Base-by-base conservation (phyloP, 2,113 vertebrate genomes). In the Dicentrarchus labrax region DNA sequence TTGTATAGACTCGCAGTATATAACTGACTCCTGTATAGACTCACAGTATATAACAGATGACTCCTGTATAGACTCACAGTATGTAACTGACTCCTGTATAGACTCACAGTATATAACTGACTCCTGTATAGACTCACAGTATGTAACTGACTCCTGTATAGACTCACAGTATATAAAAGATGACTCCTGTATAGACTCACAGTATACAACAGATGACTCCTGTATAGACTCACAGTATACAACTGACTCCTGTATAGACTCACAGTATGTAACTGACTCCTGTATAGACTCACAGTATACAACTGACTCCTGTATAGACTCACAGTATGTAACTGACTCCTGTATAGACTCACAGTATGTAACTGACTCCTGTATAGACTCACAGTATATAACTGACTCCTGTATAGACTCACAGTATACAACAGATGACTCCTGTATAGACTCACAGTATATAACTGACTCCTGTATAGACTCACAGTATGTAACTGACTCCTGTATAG, bases 31-130 rank as follows among this genome's bases (percentile, higher is more conserved):
- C n/a, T 2, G 30, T 30, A 30, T 30, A 5, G 30, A 97, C 98
- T 98, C 92, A 99, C 98, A 99, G 95, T 73, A 99, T 99, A 70
- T 99, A 99, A 92, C 98, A 99, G 96, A 99, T 99, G 86, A 99
- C 98, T 64, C 98, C 98, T 64, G n/a, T n/a, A n/a, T 30, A 3
- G 30, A 30, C 30, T 30, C 30, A 30, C 30, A 30, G 30, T 30
- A 30, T 30, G 3, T 17, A 19, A 5, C 5, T 1, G 61, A 17
- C 54, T n/a, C n/a, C n/a, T 2, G 30, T 30, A 30, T 30, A 5
- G 30, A 97, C 98, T 98, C 92, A 99, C 98, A 99, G 95, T 73
- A 99, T 99, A 70, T 99, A 99, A 92, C 98, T 99, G 86, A 99
- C 98, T 64, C 98, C 98, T 64, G n/a, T n/a, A n/a, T 30, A 3